phyloP scores from a whole-genome alignment of 2,797 vertebrate genomes.

The Neomorphus geoffroyi region DNA sequence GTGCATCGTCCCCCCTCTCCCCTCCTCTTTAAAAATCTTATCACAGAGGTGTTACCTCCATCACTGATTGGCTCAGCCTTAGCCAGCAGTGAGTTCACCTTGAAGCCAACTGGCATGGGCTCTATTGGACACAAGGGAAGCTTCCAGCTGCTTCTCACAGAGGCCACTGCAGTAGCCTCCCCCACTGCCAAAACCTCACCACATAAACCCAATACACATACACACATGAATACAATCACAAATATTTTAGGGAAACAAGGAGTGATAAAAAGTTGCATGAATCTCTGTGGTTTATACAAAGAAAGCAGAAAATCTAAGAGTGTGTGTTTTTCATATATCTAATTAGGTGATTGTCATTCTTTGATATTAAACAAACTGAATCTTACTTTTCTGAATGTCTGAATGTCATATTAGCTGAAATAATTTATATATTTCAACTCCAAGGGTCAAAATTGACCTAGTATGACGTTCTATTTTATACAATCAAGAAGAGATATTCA shows the following conservation, averaged over 20 bases:
- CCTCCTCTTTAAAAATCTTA: too few species aligned
- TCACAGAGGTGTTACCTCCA: too few species aligned
- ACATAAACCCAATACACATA: neutral
- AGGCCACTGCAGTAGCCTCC: too few species aligned
- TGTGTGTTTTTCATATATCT: neutral
- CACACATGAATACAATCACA: neutral
- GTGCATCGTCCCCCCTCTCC: too few species aligned
- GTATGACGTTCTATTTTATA: neutral
- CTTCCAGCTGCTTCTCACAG: too few species aligned
- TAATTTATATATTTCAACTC: neutral
- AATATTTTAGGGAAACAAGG: neutral
- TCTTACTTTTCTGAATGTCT: neutral
- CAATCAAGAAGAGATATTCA: neutral
- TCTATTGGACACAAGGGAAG: too few species aligned
- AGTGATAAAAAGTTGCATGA: neutral
- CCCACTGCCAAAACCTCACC: too few species aligned
- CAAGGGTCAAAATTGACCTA: neutral
- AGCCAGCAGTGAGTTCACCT: too few species aligned
- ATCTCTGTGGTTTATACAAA: accelerated
- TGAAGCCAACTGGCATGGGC: too few species aligned
- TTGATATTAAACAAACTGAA: neutral
- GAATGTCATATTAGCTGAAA: neutral
- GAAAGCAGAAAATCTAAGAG: neutral
- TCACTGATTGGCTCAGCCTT: too few species aligned
- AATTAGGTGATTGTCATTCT: neutral